Evolutionary conservation across 1,140 invertebrate genomes (phyloP).

Genomic region (Drosophila sucinea): DNA sequence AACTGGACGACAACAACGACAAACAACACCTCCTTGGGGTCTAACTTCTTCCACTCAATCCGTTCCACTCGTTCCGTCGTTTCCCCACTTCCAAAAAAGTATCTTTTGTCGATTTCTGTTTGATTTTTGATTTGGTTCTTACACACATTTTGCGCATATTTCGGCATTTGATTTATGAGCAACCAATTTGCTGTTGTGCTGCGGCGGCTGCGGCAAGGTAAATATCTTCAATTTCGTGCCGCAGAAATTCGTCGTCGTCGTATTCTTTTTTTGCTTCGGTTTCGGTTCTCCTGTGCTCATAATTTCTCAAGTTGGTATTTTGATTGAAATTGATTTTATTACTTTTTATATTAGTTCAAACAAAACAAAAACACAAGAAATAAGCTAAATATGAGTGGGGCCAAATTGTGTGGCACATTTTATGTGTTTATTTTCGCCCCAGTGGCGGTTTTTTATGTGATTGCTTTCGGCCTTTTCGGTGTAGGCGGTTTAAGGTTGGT

Average conservation of each 20-base stretch:
- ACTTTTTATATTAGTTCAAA: conserved; percentile 55
- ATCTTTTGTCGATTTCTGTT: not conserved
- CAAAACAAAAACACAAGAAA: conserved; percentile 21
- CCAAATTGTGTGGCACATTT: conserved; percentile 62
- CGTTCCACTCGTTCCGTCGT: conserved; percentile 4
- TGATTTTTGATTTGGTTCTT: conserved; percentile 17
- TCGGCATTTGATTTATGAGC: conserved; percentile 63
- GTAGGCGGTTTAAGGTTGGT: not conserved
- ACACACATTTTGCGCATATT: conserved; percentile 62
- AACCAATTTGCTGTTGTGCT: conserved; percentile 37
- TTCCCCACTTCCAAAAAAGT: not conserved
- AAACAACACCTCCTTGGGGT: conserved; percentile 10
- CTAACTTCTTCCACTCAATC: not conserved
- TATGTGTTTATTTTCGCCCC: conserved; percentile 62
- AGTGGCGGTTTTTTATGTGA: conserved; percentile 35
- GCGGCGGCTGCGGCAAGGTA: not conserved
- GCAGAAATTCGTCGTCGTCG: conserved; percentile 3
- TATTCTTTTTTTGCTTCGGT: conserved; percentile 9
- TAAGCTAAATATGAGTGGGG: conserved; percentile 24
- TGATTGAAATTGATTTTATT: conserved; percentile 77
- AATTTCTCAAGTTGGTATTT: conserved; percentile 58
- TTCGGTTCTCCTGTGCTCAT: conserved; percentile 31
- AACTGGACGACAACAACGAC: conserved; percentile 9
- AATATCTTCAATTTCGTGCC: conserved; percentile 19
- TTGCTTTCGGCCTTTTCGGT: conserved; percentile 15